phyloP scores from a whole-genome alignment of 2,113 vertebrate species.

The Macrotus californicus region DNA sequence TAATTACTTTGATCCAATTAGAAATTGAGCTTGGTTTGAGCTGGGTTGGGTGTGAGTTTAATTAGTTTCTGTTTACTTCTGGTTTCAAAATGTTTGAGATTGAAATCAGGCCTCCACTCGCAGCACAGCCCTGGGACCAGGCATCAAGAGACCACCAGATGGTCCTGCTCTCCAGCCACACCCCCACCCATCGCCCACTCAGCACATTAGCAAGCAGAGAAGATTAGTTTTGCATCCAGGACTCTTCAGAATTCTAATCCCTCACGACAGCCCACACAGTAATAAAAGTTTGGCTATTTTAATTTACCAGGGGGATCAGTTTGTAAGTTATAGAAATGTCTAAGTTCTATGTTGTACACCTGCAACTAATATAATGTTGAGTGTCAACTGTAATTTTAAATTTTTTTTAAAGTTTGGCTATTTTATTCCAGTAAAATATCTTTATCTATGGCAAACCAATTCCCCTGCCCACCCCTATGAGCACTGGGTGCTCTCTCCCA shows the following conservation, averaged over 20 bases:
- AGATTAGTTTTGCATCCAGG: not conserved
- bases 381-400: not conserved
- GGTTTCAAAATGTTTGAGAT: not conserved
- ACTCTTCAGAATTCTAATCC: not conserved
- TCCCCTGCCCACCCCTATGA: not conserved
- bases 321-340: not conserved
- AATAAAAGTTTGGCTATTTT: not conserved
- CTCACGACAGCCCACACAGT: not conserved
- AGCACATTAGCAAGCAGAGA: not conserved
- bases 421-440: not conserved
- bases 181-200: not conserved
- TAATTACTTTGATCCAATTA: not conserved
- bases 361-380: not conserved
- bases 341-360: not conserved
- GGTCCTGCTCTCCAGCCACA: not conserved
- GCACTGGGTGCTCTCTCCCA: not conserved
- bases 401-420: not conserved
- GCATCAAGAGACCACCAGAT: not conserved
- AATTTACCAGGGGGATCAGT: not conserved
- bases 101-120: not conserved
- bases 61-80: not conserved
- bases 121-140: not conserved
- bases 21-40: not conserved
- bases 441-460: not conserved
- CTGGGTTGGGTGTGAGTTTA: too few relatives aligned